Percentiles rank a stretch among this genome's conserved stretches.
These are phyloP conservation scores for Falco punctatus DNA, from an alignment of 2,113 vertebrate genomes.

Conservation along the genomic window DNA sequence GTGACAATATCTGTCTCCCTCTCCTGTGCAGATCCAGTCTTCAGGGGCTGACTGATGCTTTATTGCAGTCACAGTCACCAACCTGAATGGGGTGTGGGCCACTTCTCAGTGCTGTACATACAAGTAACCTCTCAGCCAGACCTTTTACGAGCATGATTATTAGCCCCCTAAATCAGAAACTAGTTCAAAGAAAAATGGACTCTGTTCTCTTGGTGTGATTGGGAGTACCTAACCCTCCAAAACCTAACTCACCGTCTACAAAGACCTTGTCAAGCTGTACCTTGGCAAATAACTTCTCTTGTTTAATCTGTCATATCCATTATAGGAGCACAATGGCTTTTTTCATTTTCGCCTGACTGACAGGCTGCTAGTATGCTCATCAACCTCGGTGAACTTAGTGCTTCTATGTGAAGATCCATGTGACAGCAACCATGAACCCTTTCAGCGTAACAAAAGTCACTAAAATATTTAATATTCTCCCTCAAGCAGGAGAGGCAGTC, in stretches of 20 bases:
- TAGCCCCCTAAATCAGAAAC: not conserved
- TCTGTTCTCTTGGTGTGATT: accelerated
- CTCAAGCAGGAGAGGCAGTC: not conserved
- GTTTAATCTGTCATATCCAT: not conserved
- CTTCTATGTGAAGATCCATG: not conserved
- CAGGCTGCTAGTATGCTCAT: not conserved
- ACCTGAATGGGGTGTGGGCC: not conserved
- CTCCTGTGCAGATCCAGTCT: not conserved
- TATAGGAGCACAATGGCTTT: not conserved
- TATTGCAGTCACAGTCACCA: not conserved
- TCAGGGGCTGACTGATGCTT: not conserved
- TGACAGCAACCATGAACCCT: not conserved
- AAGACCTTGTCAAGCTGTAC: not conserved
- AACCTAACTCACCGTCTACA: not conserved
- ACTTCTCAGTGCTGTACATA: not conserved
- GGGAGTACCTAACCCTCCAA: not conserved
- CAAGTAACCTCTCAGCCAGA: not conserved
- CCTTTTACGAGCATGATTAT: not conserved
- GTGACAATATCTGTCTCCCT: not conserved
- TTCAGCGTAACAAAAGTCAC: not conserved
- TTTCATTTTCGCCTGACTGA: not conserved
- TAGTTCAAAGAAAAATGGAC: not conserved
- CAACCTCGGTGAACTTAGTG: not conserved
- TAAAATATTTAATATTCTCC: not conserved
- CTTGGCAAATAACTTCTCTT: not conserved